A percentile compares a stretch with the other conserved stretches of the same genome.
Conservation (phyloP, 2,888 invertebrate species). For the Cistogaster globosa region DNA sequence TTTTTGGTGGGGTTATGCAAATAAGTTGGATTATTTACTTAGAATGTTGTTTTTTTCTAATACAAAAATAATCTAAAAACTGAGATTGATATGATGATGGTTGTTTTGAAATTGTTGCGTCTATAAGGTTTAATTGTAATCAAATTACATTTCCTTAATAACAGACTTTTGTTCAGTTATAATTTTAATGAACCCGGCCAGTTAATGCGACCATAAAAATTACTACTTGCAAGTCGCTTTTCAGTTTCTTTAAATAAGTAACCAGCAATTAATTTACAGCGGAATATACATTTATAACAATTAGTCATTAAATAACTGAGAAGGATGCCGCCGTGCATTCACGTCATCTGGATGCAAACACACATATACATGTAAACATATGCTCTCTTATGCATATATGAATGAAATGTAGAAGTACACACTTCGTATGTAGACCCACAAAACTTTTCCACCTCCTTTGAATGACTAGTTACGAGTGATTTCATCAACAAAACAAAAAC, state of each 20-base stretch:
- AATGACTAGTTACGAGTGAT: conserved; percentile 49
- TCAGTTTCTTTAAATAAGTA: conserved; percentile 53
- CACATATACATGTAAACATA: neutral
- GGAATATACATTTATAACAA: conserved; percentile 80
- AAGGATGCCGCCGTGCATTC: conserved; percentile 56
- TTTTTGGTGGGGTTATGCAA: conserved; percentile 50
- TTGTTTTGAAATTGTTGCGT: conserved; percentile 48
- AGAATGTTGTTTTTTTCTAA: conserved; percentile 13
- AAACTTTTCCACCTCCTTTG: conserved; percentile 41
- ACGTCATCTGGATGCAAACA: conserved; percentile 62
- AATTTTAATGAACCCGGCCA: conserved; percentile 26
- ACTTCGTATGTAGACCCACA: neutral
- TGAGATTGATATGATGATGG: conserved; percentile 52
- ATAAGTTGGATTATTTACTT: conserved; percentile 49
- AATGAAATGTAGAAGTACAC: conserved; percentile 10
- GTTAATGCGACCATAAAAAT: conserved; percentile 26
- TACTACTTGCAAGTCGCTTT: conserved; percentile 6
- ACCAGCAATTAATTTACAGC: conserved; percentile 79
- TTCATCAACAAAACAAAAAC: conserved; percentile 29
- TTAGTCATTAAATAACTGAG: conserved; percentile 74
- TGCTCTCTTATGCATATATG: neutral
- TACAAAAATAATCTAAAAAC: conserved; percentile 32
- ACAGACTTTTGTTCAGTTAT: neutral
- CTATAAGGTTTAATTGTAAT: conserved; percentile 46
- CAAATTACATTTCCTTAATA: conserved; percentile 44